phyloP scores from a whole-genome alignment of 2,113 vertebrate species.

The Tylochromis polylepis region DNA sequence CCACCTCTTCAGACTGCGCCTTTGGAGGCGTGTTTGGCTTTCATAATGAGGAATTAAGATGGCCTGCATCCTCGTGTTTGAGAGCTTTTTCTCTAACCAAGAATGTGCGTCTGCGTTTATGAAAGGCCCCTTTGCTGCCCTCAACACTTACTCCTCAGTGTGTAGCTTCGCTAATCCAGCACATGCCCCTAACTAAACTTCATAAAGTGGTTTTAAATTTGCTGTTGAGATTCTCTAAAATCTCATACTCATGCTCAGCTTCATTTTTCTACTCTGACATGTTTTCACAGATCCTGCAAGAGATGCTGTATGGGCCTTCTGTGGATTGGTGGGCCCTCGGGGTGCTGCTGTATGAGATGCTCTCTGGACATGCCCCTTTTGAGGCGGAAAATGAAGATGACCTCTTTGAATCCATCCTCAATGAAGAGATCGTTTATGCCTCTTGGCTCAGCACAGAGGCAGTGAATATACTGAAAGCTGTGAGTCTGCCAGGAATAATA shows the following conservation, averaged over 20 bases:
- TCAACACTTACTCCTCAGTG: not conserved
- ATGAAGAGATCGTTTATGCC: slow-evolving; percentile 88
- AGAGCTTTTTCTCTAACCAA: not conserved
- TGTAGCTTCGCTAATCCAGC: not conserved
- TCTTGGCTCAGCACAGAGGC: slow-evolving; percentile 88
- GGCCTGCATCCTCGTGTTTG: not conserved
- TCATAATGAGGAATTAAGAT: not conserved
- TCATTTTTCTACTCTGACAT: not conserved
- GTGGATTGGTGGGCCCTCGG: slow-evolving; percentile 99
- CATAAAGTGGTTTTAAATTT: not conserved
- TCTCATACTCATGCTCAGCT: not conserved
- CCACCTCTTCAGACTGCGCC: not conserved
- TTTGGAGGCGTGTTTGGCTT: slow-evolving; percentile 5
- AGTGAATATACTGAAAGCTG: slow-evolving; percentile 88
- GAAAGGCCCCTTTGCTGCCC: slow-evolving; percentile 29
- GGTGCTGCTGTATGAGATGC: slow-evolving; percentile 94
- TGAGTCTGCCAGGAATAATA: slow-evolving; percentile 67
- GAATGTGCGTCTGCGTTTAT: not conserved
- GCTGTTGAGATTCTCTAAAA: not conserved
- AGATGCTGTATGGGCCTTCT: slow-evolving; percentile 92
- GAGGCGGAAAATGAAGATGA: slow-evolving; percentile 97
- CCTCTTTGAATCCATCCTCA: slow-evolving; percentile 94
- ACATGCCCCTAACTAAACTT: not conserved
- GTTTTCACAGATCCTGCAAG: slow-evolving; percentile 86
- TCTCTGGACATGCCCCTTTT: slow-evolving; percentile 92